Evolutionary conservation across 2,797 vertebrate genomes (phyloP).

Genomic region (Mareca penelope): DNA sequence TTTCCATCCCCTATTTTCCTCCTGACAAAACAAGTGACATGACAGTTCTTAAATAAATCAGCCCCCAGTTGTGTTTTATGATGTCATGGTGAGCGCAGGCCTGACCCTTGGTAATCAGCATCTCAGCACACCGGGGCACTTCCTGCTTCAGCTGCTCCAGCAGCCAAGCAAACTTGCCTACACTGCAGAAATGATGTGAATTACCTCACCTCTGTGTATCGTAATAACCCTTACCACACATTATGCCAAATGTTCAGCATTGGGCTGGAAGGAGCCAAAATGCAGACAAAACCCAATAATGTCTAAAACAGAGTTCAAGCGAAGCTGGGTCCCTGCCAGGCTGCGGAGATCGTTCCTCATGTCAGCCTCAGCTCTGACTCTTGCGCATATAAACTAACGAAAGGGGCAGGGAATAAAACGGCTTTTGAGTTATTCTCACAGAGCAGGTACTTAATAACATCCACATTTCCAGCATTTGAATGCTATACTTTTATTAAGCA

Average conservation of each 20-base stretch:
- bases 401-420: conserved; percentile 57
- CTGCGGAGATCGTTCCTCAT: conserved; percentile 54
- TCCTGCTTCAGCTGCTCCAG: conserved; percentile 46
- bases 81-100: conserved; percentile 57
- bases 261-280: conserved; percentile 51
- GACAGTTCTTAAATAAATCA: conserved; percentile 66
- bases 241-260: conserved; percentile 69
- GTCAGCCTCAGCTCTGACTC: conserved; percentile 59
- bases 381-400: conserved; percentile 45
- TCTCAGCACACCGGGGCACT: conserved; percentile 53
- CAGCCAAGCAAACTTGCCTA: conserved; percentile 68
- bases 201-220: conserved; percentile 76
- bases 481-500: conserved; percentile 57
- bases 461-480: conserved; percentile 66
- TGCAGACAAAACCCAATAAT: conserved; percentile 57
- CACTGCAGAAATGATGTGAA: conserved; percentile 69
- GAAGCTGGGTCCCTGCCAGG: conserved; percentile 56
- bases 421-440: conserved; percentile 56
- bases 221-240: conserved; percentile 69
- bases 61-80: conserved; percentile 46
- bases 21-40: conserved; percentile 41
- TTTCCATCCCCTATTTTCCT: background rate
- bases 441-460: conserved; percentile 73
- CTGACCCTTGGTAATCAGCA: conserved; percentile 71
- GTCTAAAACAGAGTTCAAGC: conserved; percentile 68